Evolutionary conservation across 1,140 invertebrate genomes (phyloP).

Genomic region (Brachionus plicatilis): DNA sequence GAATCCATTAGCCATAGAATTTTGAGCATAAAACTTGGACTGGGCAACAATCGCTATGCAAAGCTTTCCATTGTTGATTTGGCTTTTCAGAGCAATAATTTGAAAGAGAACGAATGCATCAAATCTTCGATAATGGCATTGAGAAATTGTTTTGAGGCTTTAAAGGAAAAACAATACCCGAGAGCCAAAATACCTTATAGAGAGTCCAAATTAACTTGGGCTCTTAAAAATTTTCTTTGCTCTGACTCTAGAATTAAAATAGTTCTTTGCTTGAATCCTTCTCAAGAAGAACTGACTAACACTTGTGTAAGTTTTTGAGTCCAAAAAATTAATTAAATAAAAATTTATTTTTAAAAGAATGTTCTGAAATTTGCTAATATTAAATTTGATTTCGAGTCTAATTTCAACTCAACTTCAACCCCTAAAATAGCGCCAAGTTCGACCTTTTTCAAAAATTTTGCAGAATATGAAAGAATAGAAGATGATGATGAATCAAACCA

Average conservation of each 20-base stretch:
- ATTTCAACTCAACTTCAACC: background rate
- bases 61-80: slow-evolving; percentile 5
- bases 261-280: slow-evolving; percentile 93
- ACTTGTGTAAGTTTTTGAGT: slow-evolving; percentile 12
- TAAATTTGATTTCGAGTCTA: background rate
- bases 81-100: background rate
- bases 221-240: slow-evolving; percentile 97
- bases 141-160: slow-evolving; percentile 78
- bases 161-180: slow-evolving; percentile 70
- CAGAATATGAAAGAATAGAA: background rate
- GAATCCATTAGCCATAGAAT: background rate
- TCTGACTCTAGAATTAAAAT: slow-evolving; percentile 89
- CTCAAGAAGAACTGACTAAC: slow-evolving; percentile 54
- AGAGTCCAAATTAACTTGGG: slow-evolving; percentile 86
- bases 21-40: background rate
- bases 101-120: slow-evolving; percentile 56
- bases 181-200: slow-evolving; percentile 77
- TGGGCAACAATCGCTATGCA: background rate
- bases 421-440: background rate
- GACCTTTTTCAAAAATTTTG: background rate
- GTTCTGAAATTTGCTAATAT: slow-evolving; percentile 25
- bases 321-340: background rate
- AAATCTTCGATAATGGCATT: slow-evolving; percentile 79
- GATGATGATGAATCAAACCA: background rate
- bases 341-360: slow-evolving; percentile 3